A percentile compares a stretch with the other conserved stretches of the same genome.
phyloP scores from a whole-genome alignment of 2,113 vertebrate genomes.

The Electrona antarctica region DNA sequence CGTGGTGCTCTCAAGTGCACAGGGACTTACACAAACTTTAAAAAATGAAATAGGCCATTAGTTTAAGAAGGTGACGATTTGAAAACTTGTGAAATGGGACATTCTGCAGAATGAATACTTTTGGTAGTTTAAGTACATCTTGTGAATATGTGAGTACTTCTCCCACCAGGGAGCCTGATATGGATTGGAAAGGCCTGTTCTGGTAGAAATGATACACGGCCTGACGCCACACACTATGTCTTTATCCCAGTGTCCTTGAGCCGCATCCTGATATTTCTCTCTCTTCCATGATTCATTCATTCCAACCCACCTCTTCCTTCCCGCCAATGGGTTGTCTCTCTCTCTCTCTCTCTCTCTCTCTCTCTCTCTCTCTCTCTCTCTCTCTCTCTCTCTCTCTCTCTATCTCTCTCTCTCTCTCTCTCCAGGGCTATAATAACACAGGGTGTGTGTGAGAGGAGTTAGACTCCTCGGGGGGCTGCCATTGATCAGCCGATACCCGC shows the following conservation, averaged over 20 bases:
- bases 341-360: conserved; percentile 16
- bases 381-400: conserved; percentile 38
- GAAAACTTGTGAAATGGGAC: no score
- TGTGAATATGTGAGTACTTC: no score
- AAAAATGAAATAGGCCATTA: no score
- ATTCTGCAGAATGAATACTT: no score
- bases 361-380: conserved; percentile 47
- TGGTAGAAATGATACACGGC: conserved; percentile 39
- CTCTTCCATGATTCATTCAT: no score
- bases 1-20: no score
- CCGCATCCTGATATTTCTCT: no score
- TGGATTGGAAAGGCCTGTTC: conserved; percentile 21
- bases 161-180: not conserved
- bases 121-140: no score
- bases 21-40: no score
- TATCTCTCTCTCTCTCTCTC: conserved; percentile 17
- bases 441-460: conserved; percentile 49
- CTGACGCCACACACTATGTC: conserved; percentile 30
- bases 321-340: conserved; percentile 12
- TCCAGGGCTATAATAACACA: conserved; percentile 56
- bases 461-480: conserved; percentile 43
- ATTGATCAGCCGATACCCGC: conserved; percentile 35
- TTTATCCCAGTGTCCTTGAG: not conserved
- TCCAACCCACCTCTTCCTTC: no score
- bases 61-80: no score